A percentile compares a stretch with the other conserved stretches of the same genome.
Conservation (phyloP, 2,888 invertebrate species). For the Parascotia fuliginaria region DNA sequence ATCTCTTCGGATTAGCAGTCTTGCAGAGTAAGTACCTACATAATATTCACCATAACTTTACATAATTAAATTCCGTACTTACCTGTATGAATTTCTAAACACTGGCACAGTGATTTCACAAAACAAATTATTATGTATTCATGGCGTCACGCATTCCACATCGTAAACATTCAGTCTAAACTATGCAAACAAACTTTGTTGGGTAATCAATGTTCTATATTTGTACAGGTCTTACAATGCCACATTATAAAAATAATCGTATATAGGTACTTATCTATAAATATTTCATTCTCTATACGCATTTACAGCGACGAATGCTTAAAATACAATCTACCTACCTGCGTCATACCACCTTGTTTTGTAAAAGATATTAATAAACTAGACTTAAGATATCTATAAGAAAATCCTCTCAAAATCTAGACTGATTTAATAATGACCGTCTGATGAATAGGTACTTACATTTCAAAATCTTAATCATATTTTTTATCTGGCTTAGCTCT, state of each 20-base stretch:
- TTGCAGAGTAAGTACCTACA: conserved; percentile 90
- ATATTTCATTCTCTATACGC: no score
- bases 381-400: no score
- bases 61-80: conserved; percentile 15
- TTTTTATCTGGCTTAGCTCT: no score
- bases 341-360: no score
- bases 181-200: conserved; percentile 59
- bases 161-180: conserved; percentile 52
- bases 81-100: conserved; percentile 44
- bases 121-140: conserved; percentile 58
- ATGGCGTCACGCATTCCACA: conserved; percentile 56
- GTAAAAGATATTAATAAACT: no score
- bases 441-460: no score
- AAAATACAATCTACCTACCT: no score
- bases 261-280: background rate
- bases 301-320: no score
- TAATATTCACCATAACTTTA: conserved; percentile 11
- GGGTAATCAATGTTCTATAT: conserved; percentile 60
- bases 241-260: conserved; percentile 19
- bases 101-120: conserved; percentile 52
- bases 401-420: no score
- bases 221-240: conserved; percentile 52
- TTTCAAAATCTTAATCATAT: no score
- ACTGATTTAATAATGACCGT: no score
- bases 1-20: conserved; percentile 94